A percentile compares a stretch with the other conserved stretches of the same genome.
Evolutionary conservation across 1,140 invertebrate species (phyloP).

Genomic region (Littorina saxatilis): DNA sequence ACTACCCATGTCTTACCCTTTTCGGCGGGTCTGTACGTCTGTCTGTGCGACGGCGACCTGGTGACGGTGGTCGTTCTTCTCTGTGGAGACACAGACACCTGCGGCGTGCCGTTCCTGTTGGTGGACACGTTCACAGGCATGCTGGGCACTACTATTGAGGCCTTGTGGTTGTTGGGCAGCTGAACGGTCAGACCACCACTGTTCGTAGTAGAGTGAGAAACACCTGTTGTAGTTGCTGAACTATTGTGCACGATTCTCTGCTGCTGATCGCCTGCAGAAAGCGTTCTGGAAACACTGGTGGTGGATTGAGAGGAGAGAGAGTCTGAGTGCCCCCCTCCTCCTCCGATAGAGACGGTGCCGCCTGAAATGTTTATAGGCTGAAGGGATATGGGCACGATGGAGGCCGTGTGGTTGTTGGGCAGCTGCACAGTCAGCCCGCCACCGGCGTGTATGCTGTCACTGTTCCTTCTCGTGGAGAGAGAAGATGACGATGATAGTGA

Average conservation of each 20-base stretch:
- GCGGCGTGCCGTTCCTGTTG: neutral
- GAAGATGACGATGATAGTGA: neutral
- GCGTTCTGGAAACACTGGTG: neutral
- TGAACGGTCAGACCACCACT: neutral
- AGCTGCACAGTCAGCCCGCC: neutral
- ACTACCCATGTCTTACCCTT: neutral
- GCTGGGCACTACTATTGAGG: slow-evolving; percentile 1
- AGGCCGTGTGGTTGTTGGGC: neutral
- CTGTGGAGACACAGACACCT: neutral
- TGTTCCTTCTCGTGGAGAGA: neutral
- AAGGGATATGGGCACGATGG: too few species aligned
- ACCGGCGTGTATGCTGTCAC: neutral
- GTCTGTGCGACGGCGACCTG: slow-evolving; percentile 8
- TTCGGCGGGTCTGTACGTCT: neutral
- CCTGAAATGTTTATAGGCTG: too few species aligned
- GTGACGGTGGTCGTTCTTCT: neutral
- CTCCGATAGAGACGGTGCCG: too few species aligned
- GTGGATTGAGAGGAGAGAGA: too few species aligned
- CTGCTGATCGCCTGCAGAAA: neutral
- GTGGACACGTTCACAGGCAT: neutral
- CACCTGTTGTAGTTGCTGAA: neutral
- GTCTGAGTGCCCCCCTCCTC: too few species aligned
- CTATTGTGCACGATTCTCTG: too few species aligned
- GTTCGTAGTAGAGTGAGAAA: neutral
- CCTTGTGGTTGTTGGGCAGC: slow-evolving; percentile 25